Evolutionary conservation across 2,797 vertebrate species (phyloP).

Genomic region (Euthynnus affinis): DNA sequence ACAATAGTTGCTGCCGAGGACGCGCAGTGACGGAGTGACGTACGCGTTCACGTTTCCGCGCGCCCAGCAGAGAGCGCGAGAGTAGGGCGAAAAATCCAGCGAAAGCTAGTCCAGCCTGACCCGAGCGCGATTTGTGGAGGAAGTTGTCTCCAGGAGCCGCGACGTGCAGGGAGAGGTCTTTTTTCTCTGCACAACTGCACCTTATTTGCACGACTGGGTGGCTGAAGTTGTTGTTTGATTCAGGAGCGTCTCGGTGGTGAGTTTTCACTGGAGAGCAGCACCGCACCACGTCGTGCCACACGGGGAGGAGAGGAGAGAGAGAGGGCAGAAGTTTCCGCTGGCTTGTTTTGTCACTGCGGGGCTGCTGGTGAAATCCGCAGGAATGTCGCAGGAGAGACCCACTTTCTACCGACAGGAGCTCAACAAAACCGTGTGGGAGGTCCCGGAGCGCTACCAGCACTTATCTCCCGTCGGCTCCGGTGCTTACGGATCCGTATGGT

Average conservation of each 20-base stretch:
- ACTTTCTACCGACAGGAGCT: slow-evolving; percentile 95
- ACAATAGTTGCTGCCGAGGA: slow-evolving; percentile 18
- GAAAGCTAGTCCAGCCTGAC: slow-evolving; percentile 62
- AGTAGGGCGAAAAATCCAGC: slow-evolving; percentile 65
- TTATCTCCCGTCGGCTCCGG: slow-evolving; percentile 95
- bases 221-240: slow-evolving; percentile 7
- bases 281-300: slow-evolving; percentile 48
- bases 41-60: slow-evolving; percentile 64
- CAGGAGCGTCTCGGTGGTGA: background rate
- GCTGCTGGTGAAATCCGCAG: slow-evolving; percentile 76
- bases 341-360: slow-evolving; percentile 74
- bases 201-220: slow-evolving; percentile 37
- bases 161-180: slow-evolving; percentile 52
- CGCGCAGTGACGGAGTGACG: slow-evolving; percentile 61
- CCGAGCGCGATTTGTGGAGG: slow-evolving; percentile 32
- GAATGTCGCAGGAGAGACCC: slow-evolving; percentile 91
- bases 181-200: slow-evolving; percentile 46
- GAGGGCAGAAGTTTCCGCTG: slow-evolving; percentile 81
- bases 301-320: slow-evolving; percentile 47
- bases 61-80: slow-evolving; percentile 40
- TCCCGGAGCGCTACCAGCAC: slow-evolving; percentile 92
- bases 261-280: slow-evolving; percentile 47
- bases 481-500: slow-evolving; percentile 98
- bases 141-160: slow-evolving; percentile 53
- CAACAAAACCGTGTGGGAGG: slow-evolving; percentile 97